These are phyloP conservation scores for Pomatorhinus ruficollis DNA, from an alignment of 2,113 vertebrate species.

Conservation along the genomic window DNA sequence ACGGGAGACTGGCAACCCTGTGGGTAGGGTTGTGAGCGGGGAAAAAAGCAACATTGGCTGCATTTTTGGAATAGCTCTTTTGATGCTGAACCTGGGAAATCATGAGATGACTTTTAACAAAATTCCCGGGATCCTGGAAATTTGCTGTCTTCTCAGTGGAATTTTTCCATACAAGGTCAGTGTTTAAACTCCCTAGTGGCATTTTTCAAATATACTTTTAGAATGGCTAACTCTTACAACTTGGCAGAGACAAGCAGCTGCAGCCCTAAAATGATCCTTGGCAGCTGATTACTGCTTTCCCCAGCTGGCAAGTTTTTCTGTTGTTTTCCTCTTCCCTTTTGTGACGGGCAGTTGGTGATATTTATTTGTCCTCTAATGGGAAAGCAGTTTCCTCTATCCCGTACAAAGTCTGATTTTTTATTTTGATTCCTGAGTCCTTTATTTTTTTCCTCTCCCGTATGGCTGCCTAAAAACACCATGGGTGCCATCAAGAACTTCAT, in stretches of 20 bases:
- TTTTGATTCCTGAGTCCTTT: neutral
- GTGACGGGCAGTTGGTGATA: neutral
- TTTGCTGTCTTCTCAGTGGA: neutral
- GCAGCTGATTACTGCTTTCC: neutral
- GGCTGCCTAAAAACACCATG: neutral
- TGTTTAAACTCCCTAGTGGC: conserved; percentile 3
- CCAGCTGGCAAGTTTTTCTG: conserved; percentile 27
- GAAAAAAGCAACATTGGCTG: neutral
- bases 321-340: conserved; percentile 39
- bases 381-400: neutral
- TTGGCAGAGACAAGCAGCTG: conserved; percentile 4
- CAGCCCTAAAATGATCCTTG: neutral
- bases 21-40: neutral
- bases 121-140: conserved; percentile 10
- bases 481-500: neutral
- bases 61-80: conserved; percentile 49
- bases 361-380: conserved; percentile 12
- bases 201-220: neutral
- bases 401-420: neutral
- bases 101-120: neutral
- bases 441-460: fast-evolving
- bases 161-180: conserved; percentile 63
- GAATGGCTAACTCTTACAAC: neutral
- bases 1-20: conserved; percentile 12
- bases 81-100: conserved; percentile 30